phyloP scores from a whole-genome alignment of 2,113 vertebrate species.

The Orthonyx spaldingii region DNA sequence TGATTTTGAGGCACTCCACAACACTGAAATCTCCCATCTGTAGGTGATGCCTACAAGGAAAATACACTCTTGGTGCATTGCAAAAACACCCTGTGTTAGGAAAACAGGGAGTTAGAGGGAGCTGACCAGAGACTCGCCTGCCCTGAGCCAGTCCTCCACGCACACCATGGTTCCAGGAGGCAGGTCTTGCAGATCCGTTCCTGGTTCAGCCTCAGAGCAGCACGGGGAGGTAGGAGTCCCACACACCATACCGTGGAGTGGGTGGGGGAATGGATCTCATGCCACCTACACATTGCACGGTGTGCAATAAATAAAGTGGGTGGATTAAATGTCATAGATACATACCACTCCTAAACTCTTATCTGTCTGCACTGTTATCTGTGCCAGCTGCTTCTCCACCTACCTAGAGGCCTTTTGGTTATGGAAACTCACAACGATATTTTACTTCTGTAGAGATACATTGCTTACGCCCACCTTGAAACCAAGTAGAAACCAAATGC shows the following conservation, averaged over 20 bases:
- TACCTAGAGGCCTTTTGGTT: conserved; percentile 40
- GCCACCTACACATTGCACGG: background rate
- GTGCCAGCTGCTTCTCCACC: conserved; percentile 58
- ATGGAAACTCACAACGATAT: background rate
- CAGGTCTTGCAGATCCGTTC: background rate
- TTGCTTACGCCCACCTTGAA: background rate
- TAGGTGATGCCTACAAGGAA: background rate
- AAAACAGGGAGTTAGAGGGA: background rate
- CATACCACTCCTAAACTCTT: conserved; percentile 31
- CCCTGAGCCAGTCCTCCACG: background rate
- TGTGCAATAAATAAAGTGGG: conserved; percentile 50
- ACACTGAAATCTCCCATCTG: background rate
- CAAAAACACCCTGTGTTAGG: background rate
- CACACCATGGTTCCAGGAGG: background rate
- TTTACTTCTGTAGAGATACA: background rate
- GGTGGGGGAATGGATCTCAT: background rate
- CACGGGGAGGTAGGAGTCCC: background rate
- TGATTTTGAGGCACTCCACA: background rate
- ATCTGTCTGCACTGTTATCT: conserved; percentile 38
- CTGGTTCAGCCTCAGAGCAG: background rate
- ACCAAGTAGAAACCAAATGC: background rate
- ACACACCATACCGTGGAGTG: background rate
- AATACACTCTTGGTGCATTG: background rate
- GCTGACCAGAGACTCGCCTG: background rate
- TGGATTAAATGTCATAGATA: conserved; percentile 50